Percentiles rank a stretch among this genome's conserved stretches.
phyloP scores from a whole-genome alignment of 2,797 vertebrate species.

The Typhlichthys eigenmanni region DNA sequence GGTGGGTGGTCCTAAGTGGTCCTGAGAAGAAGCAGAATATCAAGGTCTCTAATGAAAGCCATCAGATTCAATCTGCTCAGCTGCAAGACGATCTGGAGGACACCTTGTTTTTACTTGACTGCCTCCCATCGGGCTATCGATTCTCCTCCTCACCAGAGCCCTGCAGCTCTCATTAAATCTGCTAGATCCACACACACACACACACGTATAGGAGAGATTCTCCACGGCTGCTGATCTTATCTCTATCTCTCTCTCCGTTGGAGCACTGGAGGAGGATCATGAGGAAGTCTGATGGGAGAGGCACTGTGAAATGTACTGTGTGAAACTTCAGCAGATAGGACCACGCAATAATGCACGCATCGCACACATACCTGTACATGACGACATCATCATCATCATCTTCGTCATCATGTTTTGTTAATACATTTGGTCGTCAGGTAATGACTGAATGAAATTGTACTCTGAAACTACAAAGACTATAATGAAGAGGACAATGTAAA shows the following conservation, averaged over 20 bases:
- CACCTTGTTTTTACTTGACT: constrained; percentile 1
- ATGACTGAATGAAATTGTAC: no score
- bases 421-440: no score
- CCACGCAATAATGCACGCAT: no score
- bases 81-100: neutral
- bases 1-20: constrained; percentile 25
- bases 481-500: no score
- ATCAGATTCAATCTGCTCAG: neutral
- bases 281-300: no score
- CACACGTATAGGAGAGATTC: constrained; percentile 17
- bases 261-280: no score
- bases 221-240: neutral
- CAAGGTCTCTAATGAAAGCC: constrained; percentile 4
- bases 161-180: neutral
- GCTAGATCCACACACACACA: constrained; percentile 30
- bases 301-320: no score
- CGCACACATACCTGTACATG: no score
- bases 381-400: no score
- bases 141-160: neutral
- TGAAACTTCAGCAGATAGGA: no score
- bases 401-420: no score
- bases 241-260: constrained; percentile 10
- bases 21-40: constrained; percentile 12
- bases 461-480: no score
- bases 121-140: constrained; percentile 1